Percentiles rank a stretch among this genome's conserved stretches.
phyloP scores from a whole-genome alignment of 2,113 vertebrate species.

The Lampris incognitus region DNA sequence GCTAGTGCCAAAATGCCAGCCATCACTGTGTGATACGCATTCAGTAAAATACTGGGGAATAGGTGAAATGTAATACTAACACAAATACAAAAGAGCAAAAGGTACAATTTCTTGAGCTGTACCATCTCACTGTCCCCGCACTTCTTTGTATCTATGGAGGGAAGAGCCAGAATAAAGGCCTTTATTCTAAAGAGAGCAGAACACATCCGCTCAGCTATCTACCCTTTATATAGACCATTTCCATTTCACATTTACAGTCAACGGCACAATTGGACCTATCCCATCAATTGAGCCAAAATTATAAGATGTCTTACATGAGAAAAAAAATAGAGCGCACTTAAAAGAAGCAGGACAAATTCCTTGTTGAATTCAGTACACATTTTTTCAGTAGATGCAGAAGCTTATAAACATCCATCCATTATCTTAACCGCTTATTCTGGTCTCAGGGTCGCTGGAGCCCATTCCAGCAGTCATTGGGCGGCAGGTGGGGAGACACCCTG shows the following conservation, averaged over 20 bases:
- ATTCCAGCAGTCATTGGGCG: too few relatives aligned
- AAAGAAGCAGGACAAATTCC: too few relatives aligned
- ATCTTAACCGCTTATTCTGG: too few relatives aligned
- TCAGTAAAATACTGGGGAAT: constrained; percentile 40
- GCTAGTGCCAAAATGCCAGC: constrained; percentile 33
- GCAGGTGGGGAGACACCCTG: too few relatives aligned
- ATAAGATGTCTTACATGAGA: constrained; percentile 9
- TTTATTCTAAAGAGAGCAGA: constrained; percentile 44
- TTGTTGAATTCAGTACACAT: too few relatives aligned
- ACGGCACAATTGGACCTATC: constrained; percentile 6
- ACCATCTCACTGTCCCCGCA: constrained; percentile 30
- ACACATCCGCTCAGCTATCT: constrained; percentile 37
- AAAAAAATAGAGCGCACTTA: neutral
- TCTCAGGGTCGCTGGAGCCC: too few relatives aligned
- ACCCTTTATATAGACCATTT: constrained; percentile 19
- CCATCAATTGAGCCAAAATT: constrained; percentile 7
- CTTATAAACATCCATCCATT: too few relatives aligned
- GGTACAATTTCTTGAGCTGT: constrained; percentile 28
- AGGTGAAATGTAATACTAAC: constrained; percentile 55
- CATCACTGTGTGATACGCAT: constrained; percentile 15
- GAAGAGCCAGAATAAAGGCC: constrained; percentile 44
- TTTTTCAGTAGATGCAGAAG: too few relatives aligned
- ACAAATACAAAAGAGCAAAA: constrained; percentile 49
- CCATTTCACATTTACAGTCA: constrained; percentile 24
- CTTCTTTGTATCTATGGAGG: constrained; percentile 46